Conservation (phyloP, 2,888 invertebrate genomes). For the Ptychoptera albimana region DNA sequence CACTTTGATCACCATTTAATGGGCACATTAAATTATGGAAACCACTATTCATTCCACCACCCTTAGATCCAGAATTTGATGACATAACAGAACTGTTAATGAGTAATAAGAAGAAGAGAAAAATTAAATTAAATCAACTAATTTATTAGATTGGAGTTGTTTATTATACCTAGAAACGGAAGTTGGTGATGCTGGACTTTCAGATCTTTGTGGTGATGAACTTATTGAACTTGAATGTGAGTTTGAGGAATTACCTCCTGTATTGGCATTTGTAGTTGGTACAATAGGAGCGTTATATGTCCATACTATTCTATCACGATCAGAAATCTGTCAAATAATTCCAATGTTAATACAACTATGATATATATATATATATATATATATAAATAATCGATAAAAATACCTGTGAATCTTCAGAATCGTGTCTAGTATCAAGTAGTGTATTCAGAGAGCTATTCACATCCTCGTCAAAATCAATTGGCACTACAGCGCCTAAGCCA, state of each 20-base stretch:
- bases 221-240: slow-evolving; percentile 33
- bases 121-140: too few species aligned
- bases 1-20: slow-evolving; percentile 51
- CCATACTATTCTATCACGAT: slow-evolving; percentile 61
- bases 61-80: slow-evolving; percentile 51
- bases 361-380: neutral
- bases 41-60: slow-evolving; percentile 26
- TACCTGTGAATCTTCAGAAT: slow-evolving; percentile 34
- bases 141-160: too few species aligned
- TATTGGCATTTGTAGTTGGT: slow-evolving; percentile 31
- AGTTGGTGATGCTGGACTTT: slow-evolving; percentile 66
- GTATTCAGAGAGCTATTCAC: slow-evolving; percentile 87
- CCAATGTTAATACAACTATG: slow-evolving; percentile 1
- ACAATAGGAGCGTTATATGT: slow-evolving; percentile 70
- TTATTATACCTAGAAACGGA: slow-evolving; percentile 53
- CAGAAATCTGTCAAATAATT: slow-evolving; percentile 20
- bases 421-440: slow-evolving; percentile 60
- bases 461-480: slow-evolving; percentile 85
- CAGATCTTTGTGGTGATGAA: slow-evolving; percentile 38
- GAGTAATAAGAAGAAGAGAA: too few species aligned
- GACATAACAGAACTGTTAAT: slow-evolving; percentile 63
- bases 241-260: slow-evolving; percentile 15
- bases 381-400: neutral
- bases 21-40: slow-evolving; percentile 22
- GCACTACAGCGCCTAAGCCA: slow-evolving; percentile 59